Percentiles rank a stretch among this genome's conserved stretches.
Conservation (phyloP, 2,797 vertebrate species). For the Kryptopterus vitreolus region DNA sequence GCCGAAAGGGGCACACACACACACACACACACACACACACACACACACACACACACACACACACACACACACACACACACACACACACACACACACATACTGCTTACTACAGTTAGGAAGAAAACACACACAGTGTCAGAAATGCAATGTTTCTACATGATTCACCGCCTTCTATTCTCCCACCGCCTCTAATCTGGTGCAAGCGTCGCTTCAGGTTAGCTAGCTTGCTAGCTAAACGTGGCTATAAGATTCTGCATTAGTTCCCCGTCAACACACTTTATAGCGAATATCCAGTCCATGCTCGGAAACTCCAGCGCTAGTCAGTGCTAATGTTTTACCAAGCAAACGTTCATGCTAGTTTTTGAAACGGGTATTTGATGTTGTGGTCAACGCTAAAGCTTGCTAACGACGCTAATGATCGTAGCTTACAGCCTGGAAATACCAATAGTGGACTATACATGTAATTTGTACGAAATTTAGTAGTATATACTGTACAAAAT, state of each 20-base stretch:
- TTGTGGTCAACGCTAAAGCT: not conserved
- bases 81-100: conserved; percentile 11
- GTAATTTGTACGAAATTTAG: too few relatives aligned
- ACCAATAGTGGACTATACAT: too few relatives aligned
- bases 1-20: conserved; percentile 64
- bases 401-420: too few relatives aligned
- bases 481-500: too few relatives aligned
- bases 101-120: conserved; percentile 13
- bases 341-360: not conserved
- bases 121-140: conserved; percentile 26
- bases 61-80: conserved; percentile 17
- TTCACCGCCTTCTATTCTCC: not conserved
- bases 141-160: not conserved
- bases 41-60: conserved; percentile 23
- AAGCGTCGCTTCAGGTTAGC: not conserved
- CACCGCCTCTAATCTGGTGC: not conserved
- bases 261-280: not conserved
- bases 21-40: conserved; percentile 18
- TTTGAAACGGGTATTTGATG: not conserved
- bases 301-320: not conserved
- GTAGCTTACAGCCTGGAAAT: too few relatives aligned
- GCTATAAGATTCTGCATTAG: not conserved
- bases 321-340: not conserved
- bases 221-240: not conserved
- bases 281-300: not conserved